Base-by-base conservation (phyloP, 2,797 vertebrate genomes). In the Poecilia gillii region DNA sequence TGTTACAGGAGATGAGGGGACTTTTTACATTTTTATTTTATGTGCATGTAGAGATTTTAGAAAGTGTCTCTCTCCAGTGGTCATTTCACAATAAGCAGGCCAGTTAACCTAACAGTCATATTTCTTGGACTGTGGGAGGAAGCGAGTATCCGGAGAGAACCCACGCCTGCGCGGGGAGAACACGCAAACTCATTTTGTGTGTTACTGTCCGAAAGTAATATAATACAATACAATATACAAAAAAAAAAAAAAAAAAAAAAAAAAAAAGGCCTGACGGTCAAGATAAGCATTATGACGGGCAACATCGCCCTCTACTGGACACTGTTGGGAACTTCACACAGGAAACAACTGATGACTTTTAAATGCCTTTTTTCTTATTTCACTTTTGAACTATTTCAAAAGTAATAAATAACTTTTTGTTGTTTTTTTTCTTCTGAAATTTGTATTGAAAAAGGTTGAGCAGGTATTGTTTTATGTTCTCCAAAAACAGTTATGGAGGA, bases 271-370 rank as follows among this genome's bases (percentile, higher is more conserved):
- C 25, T 46, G 68, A 28, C n/a, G 39, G 66, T 28, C 39, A 28
- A 45, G 25, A 71, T n/a, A 25, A 45, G 12, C 25, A 28, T 28
- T 28, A 7, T 28, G 23, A 43, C 13, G 39, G 53, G 53, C 47
- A 83, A 68, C 79, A 41, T 49, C 80, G 0, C 80, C 81, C 79
- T 74, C 93, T 90, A 84, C 75, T 84, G 90, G 88, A 43, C 0
- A 1, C 0, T 7, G 78, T 33, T 2, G 3, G 39, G 55, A 82
- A 2, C 28, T 64, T 72, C 68, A 72, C 68, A 46, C 28, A 46
- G 13, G 43, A 43, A 25, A 71, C 7, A n/a, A 71, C n/a, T 23
- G n/a, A 25, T 13, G 9, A 23, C 23, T 25, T 43, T 70, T 13
- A 41, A 25, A 39, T 64, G 1, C 8, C 11, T 25, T 68, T 41